Evolutionary conservation across 2,888 invertebrate species (phyloP), one percentile per base, ranked within the genome.

Genomic region (Chesias legatella): DNA sequence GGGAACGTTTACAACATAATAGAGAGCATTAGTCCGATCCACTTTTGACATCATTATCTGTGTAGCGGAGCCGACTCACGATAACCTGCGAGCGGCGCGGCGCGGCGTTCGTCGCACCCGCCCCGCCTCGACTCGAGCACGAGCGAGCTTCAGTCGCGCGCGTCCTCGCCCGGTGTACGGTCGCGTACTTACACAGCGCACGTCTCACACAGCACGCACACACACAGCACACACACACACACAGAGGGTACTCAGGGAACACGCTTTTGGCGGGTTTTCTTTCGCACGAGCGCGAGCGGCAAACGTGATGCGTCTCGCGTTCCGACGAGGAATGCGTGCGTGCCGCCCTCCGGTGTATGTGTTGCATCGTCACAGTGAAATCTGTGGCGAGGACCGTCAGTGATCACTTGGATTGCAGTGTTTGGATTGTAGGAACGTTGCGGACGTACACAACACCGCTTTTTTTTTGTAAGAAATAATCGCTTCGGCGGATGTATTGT

Each of bases 11-110:
- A 83, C 77, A 83, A 80, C 78, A 80, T 82, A 85, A 82, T 83
- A 79, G 75, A 75, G 79, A 82, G 73, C 79, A 84, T 85, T 85
- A 85, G 86, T 80, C 74, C 80, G 80, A 85, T 85, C 86, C 85
- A 83, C 85, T 85, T 88, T 84, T 86, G 86, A 85, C 85, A 85
- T 88, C 84, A 86, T 85, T 88, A 88, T 88, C 85, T 85, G 78
- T 77, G 74, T 79, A 80, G 77, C 68, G 74, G 79, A 80, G 77
- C 68, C 77, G 77, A 73, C 71, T 79, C 69, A 80, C 86, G 86
- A 86, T 86, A 86, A 86, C 86, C 84, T 83, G 85, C 78, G 78
- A 78, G 74, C 73, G 66, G 69, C 74, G 73, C 63, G 77, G 78
- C 77, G 74, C 73, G 66, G 69, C 74, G 73, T 63, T 63, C 65